Conservation (phyloP, 2,888 invertebrate genomes). For the Drosophila limbata region DNA sequence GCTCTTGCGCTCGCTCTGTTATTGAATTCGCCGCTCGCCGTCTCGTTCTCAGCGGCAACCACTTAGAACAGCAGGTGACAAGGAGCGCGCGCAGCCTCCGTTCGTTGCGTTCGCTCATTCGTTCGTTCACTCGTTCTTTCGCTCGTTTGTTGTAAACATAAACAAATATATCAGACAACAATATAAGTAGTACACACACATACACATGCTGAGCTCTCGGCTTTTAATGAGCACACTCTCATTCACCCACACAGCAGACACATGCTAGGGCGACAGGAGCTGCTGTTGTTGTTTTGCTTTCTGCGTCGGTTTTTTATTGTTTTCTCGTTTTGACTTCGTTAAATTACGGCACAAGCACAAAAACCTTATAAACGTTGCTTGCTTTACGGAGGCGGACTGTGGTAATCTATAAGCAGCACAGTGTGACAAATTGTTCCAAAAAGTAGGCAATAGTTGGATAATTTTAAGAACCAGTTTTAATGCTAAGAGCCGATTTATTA, state of each 20-base stretch:
- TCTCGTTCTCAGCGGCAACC: conserved; percentile 62
- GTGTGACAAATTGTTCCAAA: conserved; percentile 15
- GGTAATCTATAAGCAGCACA: conserved; percentile 28
- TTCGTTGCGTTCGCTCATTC: conserved; percentile 61
- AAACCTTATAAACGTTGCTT: conserved; percentile 66
- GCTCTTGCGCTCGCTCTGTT: conserved; percentile 23
- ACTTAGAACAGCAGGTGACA: conserved; percentile 61
- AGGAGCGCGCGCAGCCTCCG: conserved; percentile 75
- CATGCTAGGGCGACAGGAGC: conserved; percentile 21
- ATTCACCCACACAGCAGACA: conserved; percentile 34
- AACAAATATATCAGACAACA: conserved; percentile 69
- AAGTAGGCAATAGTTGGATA: conserved; percentile 18
- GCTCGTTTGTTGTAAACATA: conserved; percentile 53
- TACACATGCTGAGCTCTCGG: conserved; percentile 36
- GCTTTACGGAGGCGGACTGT: conserved; percentile 33
- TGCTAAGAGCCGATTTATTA: not conserved
- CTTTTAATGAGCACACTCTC: conserved; percentile 60
- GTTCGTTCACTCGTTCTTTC: conserved; percentile 49
- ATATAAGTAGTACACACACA: conserved; percentile 55
- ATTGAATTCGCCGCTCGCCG: conserved; percentile 29
- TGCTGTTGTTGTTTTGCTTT: conserved; percentile 39
- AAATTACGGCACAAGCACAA: conserved; percentile 84
- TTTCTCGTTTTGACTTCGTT: conserved; percentile 83
- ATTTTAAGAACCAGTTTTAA: not conserved
- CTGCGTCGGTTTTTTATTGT: conserved; percentile 74